Evolutionary conservation across 2,113 vertebrate genomes (phyloP), one percentile per base, ranked within the genome.

Genomic region (Dasypus novemcinctus): DNA sequence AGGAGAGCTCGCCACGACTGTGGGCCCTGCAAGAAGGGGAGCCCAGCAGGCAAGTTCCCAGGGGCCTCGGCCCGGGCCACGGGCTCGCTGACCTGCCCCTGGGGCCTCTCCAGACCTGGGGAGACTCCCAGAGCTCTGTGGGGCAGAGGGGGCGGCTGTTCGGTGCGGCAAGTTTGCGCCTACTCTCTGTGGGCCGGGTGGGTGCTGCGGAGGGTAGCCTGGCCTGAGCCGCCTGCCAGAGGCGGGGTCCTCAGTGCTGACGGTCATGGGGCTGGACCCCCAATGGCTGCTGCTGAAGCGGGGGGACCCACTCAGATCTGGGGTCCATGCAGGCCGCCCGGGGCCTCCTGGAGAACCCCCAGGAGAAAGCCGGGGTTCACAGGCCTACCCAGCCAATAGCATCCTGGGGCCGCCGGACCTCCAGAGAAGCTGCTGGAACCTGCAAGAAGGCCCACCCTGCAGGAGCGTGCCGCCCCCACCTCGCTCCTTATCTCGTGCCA

Each of bases 301-400:
- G 15, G 75, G 74, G 27, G 31, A 27, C 9, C 43, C 4, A 57
- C 54, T 57, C 54, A 43, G 33, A 23, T 0, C n/a, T 49, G 71
- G 66, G 49, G 57, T 36, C 69, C 6, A 29, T 9, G 4, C 23
- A 41, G 64, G 93, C 11, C 4, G 0, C 75, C 31, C 43, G 46
- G 43, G 41, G 27, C 11, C 57, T 21, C 57, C 66, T 20, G 5
- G 23, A 11, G n/a, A 68, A 25, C 7, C 54, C 49, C n/a, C 20
- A 0, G 2, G 2, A 68, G 63, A 61, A 49, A 82, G 12, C 31
- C 41, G 1, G 14, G 0, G 0, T 41, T 57, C 6, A 0, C 41
- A 63, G 46, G 29, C 12, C n/a, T 5, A n/a, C 41, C 11, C 1
- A 14, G 14, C 7, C 4, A 15, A 36, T 0, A 38, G 52, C 82